Evolutionary conservation across 2,888 invertebrate genomes (phyloP), one percentile per base, ranked within the genome.

Genomic region (Shargacucullia verbasci): DNA sequence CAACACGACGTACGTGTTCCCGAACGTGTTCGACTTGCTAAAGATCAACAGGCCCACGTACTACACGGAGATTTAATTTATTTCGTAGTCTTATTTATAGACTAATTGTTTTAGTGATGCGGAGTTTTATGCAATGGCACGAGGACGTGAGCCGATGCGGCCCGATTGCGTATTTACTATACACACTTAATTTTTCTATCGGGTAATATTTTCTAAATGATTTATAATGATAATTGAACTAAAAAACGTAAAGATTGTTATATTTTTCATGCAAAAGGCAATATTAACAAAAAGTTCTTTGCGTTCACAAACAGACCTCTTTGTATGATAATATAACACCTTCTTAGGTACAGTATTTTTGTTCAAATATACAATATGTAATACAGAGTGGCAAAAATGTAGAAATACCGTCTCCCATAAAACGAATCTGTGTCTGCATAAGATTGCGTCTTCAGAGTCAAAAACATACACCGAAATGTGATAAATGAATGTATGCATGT

Each of bases 21-120:
- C 98, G 0, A 95, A 96, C 73, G 94, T 97, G 29, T 98, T 98
- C 88, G 93, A 95, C 44, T 88, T 96, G 75, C 86, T 98, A 43
- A 95, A 95, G 63, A 97, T 98, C 76, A 97, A 97, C 83, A 90
- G 98, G 80, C 96, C 96, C 0, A 97, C 97, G 0, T 98, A 97
- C 91, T 98, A 97, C 81, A 97, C 97, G 0, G 98, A 98, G 94
- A 96, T 98, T 73, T 97, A 94, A 94, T 49, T 34, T 56, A n/a
- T n/a, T 20, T 20, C 4, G 20, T 20, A 20, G 20, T 4, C 4
- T 20, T 20, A 20, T 20, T 20, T 20, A 20, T 20, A 20, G 20
- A 4, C 20, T 20, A 3, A 20, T 9, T 59, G 25, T 61, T 25
- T 1, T 50, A 10, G n/a, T 31, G n/a, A 12, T 10, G 40, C 39